Percentiles rank a stretch among this genome's conserved stretches.
Evolutionary conservation across 2,113 vertebrate species (phyloP).

Genomic region (Petrocephalus zakoni): DNA sequence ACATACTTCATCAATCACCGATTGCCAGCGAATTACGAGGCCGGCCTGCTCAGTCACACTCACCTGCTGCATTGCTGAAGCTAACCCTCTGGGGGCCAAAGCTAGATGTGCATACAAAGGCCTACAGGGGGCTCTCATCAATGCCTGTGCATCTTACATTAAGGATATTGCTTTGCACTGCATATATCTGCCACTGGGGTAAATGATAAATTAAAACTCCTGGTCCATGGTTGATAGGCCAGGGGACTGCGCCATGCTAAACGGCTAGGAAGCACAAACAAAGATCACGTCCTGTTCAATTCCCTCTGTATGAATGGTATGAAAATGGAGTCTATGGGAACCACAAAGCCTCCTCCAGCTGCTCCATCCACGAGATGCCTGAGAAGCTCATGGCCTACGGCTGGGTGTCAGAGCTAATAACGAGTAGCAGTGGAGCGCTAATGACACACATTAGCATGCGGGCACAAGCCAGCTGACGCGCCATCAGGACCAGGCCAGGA

Average conservation of each 20-base stretch:
- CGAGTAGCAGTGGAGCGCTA: constrained; percentile 31
- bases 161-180: neutral
- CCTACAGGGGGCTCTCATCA: constrained; percentile 30
- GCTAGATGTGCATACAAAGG: constrained; percentile 23
- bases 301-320: neutral
- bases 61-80: constrained; percentile 8
- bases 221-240: neutral
- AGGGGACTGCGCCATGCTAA: neutral
- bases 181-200: neutral
- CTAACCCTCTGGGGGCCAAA: constrained; percentile 23
- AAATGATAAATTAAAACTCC: neutral
- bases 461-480: constrained; percentile 18
- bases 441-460: constrained; percentile 42
- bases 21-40: neutral
- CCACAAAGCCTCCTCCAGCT: neutral
- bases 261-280: neutral
- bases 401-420: constrained; percentile 30
- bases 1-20: neutral
- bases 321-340: neutral
- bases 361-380: neutral
- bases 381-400: neutral
- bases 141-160: neutral
- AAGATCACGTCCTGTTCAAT: neutral
- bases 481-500: neutral
- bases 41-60: neutral